phyloP scores from a whole-genome alignment of 2,797 vertebrate genomes.

The Chaetophractus vellerosus region DNA sequence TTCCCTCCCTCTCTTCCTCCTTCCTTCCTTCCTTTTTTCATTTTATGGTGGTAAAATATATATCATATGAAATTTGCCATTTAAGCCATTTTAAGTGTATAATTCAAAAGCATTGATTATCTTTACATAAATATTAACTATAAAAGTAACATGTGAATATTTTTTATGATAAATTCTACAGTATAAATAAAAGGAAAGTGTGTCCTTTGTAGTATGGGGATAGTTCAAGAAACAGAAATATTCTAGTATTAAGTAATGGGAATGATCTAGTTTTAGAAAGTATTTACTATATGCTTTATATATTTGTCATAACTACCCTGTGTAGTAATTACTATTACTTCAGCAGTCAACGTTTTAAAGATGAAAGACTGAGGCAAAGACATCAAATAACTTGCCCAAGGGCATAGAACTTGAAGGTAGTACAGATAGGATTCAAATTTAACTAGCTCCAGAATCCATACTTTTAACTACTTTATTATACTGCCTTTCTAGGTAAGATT shows the following conservation, averaged over 20 bases:
- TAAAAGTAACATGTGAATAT: neutral
- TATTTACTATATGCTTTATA: neutral
- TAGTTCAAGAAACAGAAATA: slow-evolving; percentile 40
- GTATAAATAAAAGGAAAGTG: neutral
- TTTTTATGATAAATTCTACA: neutral
- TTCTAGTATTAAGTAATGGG: slow-evolving; percentile 33
- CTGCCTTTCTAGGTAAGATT: neutral
- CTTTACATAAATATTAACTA: too few species aligned
- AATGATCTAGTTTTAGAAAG: slow-evolving; percentile 39
- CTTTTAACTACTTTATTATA: neutral
- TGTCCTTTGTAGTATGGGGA: neutral
- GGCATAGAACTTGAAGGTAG: neutral
- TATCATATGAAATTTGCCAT: too few species aligned
- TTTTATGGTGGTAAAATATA: too few species aligned
- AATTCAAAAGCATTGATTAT: too few species aligned
- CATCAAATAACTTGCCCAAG: neutral
- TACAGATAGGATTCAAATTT: neutral
- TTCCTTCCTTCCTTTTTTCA: too few species aligned
- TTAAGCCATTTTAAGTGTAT: too few species aligned
- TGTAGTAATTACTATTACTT: neutral
- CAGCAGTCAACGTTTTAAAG: neutral
- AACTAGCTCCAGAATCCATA: neutral
- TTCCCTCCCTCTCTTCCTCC: too few species aligned
- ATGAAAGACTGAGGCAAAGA: slow-evolving; percentile 25
- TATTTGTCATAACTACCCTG: neutral